Conservation (phyloP, 1,140 invertebrate species). For the Oncopodura yosiiana region DNA sequence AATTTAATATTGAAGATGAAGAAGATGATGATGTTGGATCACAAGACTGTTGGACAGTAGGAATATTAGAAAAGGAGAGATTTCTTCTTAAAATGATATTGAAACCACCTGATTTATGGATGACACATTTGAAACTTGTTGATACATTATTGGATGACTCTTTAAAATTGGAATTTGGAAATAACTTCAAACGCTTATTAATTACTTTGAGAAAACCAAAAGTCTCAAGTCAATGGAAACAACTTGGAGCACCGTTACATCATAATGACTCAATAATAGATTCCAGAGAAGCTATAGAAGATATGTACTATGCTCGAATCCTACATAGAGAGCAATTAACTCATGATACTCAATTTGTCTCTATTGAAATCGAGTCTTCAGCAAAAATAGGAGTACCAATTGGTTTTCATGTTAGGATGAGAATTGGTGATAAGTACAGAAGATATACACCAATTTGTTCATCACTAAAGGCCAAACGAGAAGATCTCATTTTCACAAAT, state of each 20-base stretch:
- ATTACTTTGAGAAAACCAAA: conserved; percentile 12
- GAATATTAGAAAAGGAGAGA: neutral
- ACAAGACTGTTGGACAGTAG: conserved; percentile 15
- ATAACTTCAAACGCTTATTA: conserved; percentile 3
- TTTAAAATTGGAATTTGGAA: conserved; percentile 1
- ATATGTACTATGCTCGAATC: neutral
- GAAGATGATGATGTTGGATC: too few species aligned
- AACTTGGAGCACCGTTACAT: conserved; percentile 5
- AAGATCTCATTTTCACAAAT: neutral
- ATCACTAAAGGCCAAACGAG: neutral
- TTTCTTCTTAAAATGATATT: conserved; percentile 17
- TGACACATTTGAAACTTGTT: conserved; percentile 11
- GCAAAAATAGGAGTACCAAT: conserved; percentile 15
- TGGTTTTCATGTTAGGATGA: conserved; percentile 17
- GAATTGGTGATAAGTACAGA: neutral
- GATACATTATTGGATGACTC: conserved; percentile 9
- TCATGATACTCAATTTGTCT: neutral
- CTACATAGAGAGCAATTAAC: conserved; percentile 7
- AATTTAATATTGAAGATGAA: too few species aligned
- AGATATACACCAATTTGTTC: conserved; percentile 2
- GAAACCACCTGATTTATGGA: conserved; percentile 19
- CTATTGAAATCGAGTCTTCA: neutral
- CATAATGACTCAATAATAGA: conserved; percentile 14
- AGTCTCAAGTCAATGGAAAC: conserved; percentile 4
- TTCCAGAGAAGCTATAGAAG: neutral